These are phyloP conservation scores for Furcifer pardalis DNA, from an alignment of 2,797 vertebrate species.

Conservation along the genomic window DNA sequence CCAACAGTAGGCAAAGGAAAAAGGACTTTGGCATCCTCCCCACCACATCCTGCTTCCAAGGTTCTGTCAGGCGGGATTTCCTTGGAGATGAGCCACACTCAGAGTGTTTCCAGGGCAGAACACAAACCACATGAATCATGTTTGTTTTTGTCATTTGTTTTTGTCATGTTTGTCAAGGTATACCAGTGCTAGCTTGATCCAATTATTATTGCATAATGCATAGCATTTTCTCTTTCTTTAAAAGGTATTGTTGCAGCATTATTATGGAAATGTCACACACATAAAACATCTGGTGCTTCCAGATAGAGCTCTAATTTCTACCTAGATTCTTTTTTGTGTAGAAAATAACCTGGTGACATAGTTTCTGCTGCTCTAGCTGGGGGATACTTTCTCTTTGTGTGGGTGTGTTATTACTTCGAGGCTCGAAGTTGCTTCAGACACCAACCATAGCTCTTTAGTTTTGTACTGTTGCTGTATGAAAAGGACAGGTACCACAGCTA, in stretches of 20 bases:
- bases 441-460: background rate
- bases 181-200: background rate
- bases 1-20: background rate
- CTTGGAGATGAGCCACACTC: background rate
- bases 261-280: background rate
- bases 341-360: background rate
- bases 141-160: background rate
- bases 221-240: background rate
- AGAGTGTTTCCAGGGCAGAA: background rate
- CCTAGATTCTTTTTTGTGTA: background rate
- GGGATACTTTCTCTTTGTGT: background rate
- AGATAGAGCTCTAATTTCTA: background rate
- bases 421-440: background rate
- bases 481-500: background rate
- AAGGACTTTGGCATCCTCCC: background rate
- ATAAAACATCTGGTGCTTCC: background rate
- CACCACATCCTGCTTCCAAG: background rate
- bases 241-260: background rate
- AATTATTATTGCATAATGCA: background rate
- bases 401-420: no score
- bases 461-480: background rate
- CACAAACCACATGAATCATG: background rate
- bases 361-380: no score
- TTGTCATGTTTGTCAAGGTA: background rate
- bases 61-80: background rate